Evolutionary conservation across 2,888 invertebrate species (phyloP).

Genomic region (Melitaea athalia): DNA sequence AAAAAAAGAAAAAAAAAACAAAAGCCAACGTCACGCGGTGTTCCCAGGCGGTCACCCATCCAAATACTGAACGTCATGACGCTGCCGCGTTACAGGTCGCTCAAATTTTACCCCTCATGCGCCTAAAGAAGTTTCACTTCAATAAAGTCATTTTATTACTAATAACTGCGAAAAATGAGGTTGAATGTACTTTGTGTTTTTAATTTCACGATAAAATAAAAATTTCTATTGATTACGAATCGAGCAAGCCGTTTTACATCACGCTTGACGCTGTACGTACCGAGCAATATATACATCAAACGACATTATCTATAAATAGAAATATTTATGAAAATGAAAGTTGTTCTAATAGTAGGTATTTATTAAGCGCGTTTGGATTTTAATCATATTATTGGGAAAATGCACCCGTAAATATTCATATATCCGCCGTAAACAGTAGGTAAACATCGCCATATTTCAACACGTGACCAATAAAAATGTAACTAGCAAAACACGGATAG

Average conservation of each 20-base stretch:
- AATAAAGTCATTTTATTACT: no score
- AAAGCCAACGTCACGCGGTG: no score
- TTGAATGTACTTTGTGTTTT: neutral
- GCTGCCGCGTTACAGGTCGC: no score
- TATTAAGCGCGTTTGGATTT: neutral
- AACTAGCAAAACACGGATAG: conserved; percentile 24
- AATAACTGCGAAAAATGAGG: neutral
- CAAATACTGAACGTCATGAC: no score
- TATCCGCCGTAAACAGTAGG: neutral
- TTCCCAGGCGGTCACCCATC: no score
- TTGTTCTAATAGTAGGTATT: neutral
- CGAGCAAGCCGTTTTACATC: neutral
- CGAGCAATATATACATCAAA: neutral
- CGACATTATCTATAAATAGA: neutral
- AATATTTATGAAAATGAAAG: neutral
- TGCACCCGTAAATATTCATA: conserved; percentile 13
- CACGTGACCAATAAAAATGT: conserved; percentile 32
- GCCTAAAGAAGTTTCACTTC: no score
- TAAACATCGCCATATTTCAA: conserved; percentile 24
- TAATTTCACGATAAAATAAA: neutral
- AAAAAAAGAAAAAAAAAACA: no score
- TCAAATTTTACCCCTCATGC: no score
- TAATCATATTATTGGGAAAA: conserved; percentile 8
- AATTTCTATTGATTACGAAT: conserved; percentile 2
- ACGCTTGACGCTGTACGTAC: neutral